Evolutionary conservation across 2,888 invertebrate genomes (phyloP).

Genomic region (Cheilosia variabilis): DNA sequence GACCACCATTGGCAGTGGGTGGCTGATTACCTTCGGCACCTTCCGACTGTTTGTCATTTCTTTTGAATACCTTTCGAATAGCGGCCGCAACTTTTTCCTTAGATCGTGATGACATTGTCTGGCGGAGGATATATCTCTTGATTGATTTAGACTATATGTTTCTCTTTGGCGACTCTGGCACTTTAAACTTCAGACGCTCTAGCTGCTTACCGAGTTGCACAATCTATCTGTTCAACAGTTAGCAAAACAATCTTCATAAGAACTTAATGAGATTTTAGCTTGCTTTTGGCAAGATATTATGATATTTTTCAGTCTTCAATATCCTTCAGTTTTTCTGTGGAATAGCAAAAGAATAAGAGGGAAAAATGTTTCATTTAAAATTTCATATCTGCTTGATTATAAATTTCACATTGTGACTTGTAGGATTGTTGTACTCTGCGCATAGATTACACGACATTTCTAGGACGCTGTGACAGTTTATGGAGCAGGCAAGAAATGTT

Average conservation of each 20-base stretch:
- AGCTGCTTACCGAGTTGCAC: slow-evolving; percentile 14
- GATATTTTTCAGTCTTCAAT: slow-evolving; percentile 22
- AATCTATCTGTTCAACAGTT: slow-evolving; percentile 22
- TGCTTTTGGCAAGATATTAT: neutral
- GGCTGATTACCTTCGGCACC: slow-evolving; percentile 84
- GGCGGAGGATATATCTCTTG: slow-evolving; percentile 27
- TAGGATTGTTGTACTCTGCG: neutral
- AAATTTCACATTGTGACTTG: neutral
- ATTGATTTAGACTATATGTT: slow-evolving; percentile 38
- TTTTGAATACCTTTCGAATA: slow-evolving; percentile 90
- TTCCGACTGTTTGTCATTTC: slow-evolving; percentile 88
- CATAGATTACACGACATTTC: slow-evolving; percentile 26
- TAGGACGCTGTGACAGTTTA: slow-evolving; percentile 23
- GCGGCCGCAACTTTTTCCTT: slow-evolving; percentile 93
- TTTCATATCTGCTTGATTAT: slow-evolving; percentile 30
- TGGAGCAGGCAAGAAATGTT: slow-evolving; percentile 6
- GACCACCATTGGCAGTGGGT: slow-evolving; percentile 80
- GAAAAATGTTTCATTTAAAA: slow-evolving; percentile 21
- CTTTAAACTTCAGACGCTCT: neutral
- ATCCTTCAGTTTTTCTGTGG: slow-evolving; percentile 9
- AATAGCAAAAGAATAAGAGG: slow-evolving; percentile 23
- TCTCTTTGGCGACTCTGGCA: neutral
- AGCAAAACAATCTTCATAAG: slow-evolving; percentile 35
- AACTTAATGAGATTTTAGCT: slow-evolving; percentile 10
- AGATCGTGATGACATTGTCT: slow-evolving; percentile 89